Base-by-base conservation (phyloP, 2,113 vertebrate genomes). In the Glaucidium brasilianum region DNA sequence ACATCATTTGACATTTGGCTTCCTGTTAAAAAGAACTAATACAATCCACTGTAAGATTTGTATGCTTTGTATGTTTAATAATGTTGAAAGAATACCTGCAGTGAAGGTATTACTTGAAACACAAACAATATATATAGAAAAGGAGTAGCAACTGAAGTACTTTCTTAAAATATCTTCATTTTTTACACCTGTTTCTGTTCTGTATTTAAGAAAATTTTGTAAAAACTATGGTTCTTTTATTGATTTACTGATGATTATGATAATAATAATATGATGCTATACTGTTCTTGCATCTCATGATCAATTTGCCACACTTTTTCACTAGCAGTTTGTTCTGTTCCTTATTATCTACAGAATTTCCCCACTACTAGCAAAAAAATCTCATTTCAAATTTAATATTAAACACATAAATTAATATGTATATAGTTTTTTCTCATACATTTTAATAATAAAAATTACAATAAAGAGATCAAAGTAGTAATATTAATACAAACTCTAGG, bases 371-470 rank as follows among this genome's bases (percentile, higher is more conserved):
- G 12, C 11, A 81, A 78, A 71, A 15, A 15, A 78, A 29, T 62
- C 9, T 13, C 12, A 52, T 95, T 83, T 95, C 41, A 81, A 84
- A 77, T 45, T 84, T 84, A 77, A 66, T 69, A 55, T 81, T 89
- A 87, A 95, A 59, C 4, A 59, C 29, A 67, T 30, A 66, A 45
- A 86, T 77, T 41, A 83, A 9, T 81, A 63, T 34, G 17, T 50
- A 53, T 63, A 59, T 69, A 53, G 66, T 30, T 1, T 56, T 81
- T 77, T 81, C 55, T 87, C 64, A 78, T 55, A 47, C 4, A 75
- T 85, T 94, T 96, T 94, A 85, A 94, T 90, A 63, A 41, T 14
- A 91, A 87, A 86, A 81, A 63, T 59, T 49, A 47, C 30, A 67
- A 63, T 41, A 29, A 41, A 59, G 62, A 79, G 2, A 91, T 84